These are phyloP conservation scores for Chelonus formosanus DNA, from an alignment of 2,888 invertebrate genomes.

Conservation along the genomic window DNA sequence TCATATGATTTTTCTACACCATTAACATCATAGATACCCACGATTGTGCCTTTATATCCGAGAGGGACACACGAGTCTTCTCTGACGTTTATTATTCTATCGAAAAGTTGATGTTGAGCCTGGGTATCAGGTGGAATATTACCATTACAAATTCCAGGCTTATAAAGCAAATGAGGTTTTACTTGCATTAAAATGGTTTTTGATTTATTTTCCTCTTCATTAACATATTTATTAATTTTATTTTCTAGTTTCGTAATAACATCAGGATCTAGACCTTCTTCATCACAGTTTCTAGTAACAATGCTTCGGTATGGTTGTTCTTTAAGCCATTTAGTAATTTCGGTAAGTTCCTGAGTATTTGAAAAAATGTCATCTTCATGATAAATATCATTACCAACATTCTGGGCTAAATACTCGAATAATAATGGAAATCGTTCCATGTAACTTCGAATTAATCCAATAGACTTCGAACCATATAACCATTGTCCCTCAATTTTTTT, in stretches of 20 bases:
- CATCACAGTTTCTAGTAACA: conserved; percentile 75
- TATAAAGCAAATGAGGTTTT: conserved; percentile 80
- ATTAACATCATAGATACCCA: conserved; percentile 73
- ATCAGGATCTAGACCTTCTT: conserved; percentile 76
- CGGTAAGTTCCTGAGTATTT: conserved; percentile 66
- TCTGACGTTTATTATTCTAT: conserved; percentile 84
- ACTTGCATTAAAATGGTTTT: conserved; percentile 76
- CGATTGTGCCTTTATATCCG: conserved; percentile 85
- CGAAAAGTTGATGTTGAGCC: conserved; percentile 76
- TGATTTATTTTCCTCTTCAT: conserved; percentile 43
- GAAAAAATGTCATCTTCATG: conserved; percentile 77
- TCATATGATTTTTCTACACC: conserved; percentile 75
- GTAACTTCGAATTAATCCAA: conserved; percentile 78
- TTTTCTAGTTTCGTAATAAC: conserved; percentile 69
- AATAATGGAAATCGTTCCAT: conserved; percentile 77
- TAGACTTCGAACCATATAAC: conserved; percentile 82
- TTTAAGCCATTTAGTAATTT: conserved; percentile 75
- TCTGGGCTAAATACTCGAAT: conserved; percentile 70
- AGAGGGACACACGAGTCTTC: conserved; percentile 81
- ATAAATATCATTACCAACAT: conserved; percentile 70
- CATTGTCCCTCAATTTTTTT: conserved; percentile 74
- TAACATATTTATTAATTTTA: conserved; percentile 61
- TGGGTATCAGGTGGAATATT: conserved; percentile 74
- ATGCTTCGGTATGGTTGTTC: conserved; percentile 70
- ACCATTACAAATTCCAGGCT: conserved; percentile 69